These are phyloP conservation scores for Drosophila hydei DNA, from an alignment of 1,140 invertebrate species.

Conservation along the genomic window DNA sequence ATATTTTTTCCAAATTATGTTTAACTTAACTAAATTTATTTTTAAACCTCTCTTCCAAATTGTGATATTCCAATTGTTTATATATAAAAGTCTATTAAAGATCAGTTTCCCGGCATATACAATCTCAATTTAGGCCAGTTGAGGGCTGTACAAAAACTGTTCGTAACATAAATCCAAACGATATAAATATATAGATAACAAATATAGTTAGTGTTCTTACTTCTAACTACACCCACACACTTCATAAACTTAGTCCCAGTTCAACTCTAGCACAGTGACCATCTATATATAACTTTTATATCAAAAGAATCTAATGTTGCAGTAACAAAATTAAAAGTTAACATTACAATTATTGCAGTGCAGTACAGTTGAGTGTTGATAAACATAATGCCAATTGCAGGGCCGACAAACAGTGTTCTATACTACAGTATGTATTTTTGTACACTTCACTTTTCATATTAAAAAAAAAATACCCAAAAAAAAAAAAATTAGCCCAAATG, in stretches of 20 bases:
- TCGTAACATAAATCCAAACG: not conserved
- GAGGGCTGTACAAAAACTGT: conserved; percentile 1
- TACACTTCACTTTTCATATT: conserved; percentile 67
- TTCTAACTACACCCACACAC: not conserved
- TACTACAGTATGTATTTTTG: conserved; percentile 75
- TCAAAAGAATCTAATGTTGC: conserved; percentile 36
- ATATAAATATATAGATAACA: not conserved
- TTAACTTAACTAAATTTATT: too few species aligned
- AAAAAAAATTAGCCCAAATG: conserved; percentile 30
- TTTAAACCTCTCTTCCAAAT: too few species aligned
- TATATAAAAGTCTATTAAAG: too few species aligned
- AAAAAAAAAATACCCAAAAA: conserved; percentile 13
- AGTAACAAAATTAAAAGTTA: conserved; percentile 67
- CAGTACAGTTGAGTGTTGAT: conserved; percentile 73
- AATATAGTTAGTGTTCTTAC: not conserved
- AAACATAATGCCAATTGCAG: conserved; percentile 69
- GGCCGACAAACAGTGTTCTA: conserved; percentile 55
- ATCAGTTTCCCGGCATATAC: not conserved
- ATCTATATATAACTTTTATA: conserved; percentile 27
- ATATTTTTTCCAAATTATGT: too few species aligned
- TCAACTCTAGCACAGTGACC: conserved; percentile 28
- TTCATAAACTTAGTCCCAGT: conserved; percentile 19
- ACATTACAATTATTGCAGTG: conserved; percentile 79
- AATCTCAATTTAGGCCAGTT: conserved; percentile 1
- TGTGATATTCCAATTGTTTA: too few species aligned